Base-by-base conservation (phyloP, 2,888 invertebrate species). In the Melanostoma mellinum region DNA sequence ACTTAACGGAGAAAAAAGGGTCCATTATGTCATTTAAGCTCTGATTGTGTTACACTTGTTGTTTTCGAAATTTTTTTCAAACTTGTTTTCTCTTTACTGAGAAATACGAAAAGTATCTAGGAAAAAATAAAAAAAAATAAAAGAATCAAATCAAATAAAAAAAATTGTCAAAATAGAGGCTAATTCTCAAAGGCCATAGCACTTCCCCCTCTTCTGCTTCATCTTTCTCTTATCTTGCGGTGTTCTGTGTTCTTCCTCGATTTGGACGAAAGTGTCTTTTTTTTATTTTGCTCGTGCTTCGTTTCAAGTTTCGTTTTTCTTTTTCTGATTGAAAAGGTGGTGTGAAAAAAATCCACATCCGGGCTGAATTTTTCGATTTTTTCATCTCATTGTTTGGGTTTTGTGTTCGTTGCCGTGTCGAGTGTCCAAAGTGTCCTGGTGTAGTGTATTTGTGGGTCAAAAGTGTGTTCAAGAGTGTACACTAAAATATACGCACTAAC, bases 11-110 rank as follows among this genome's bases (percentile, higher is more conserved):
- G 46, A 44, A 77, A 68, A 69, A 58, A 65, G 35, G 38, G 33
- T 80, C 69, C 69, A 80, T 81, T 81, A 76, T 81, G 75, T 81
- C 71, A 81, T 75, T 76, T 71, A 65, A 67, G 71, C 65, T 76
- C 46, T 71, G 60, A 71, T 61, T 63, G 63, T 79, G 69, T 60
- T 81, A 52, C 65, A 71, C 76, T 75, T 80, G 75, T 75, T 80
- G 69, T 75, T 81, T 72, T 71, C 44, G 32, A 50, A 36, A 58
- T 58, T 71, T 63, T 46, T 69, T 55, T 35, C 0, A n/a, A 40
- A 48, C 38, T 56, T 42, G 52, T 44, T 72, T 65, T 38, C 48
- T 32, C 8, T 5, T n/a, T 20, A 1, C 20, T 20, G 20, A 56
- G 33, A 50, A 65, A 60, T 9, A 6, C 38, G 5, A 69, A 44